A percentile compares a stretch with the other conserved stretches of the same genome.
phyloP scores from a whole-genome alignment of 2,797 vertebrate species.

The Sebastes hubbsi region DNA sequence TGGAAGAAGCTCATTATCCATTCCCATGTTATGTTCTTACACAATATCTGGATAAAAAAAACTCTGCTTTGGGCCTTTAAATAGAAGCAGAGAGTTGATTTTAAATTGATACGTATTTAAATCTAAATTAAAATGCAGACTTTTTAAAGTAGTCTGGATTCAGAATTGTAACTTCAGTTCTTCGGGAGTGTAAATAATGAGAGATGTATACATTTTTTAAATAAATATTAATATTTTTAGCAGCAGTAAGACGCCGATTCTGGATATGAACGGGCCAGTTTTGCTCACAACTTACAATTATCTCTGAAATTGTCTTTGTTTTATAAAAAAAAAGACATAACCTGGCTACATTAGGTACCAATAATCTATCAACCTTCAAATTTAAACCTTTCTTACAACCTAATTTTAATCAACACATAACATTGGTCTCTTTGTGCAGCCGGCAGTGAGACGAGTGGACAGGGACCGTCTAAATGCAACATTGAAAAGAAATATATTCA shows the following conservation, averaged over 20 bases:
- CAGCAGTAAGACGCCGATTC: neutral
- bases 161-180: neutral
- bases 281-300: neutral
- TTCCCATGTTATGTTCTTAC: neutral
- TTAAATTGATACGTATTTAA: neutral
- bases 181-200: neutral
- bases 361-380: neutral
- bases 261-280: neutral
- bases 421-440: too few relatives aligned
- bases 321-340: neutral
- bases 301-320: neutral
- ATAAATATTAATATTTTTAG: neutral
- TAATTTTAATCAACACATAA: too few relatives aligned
- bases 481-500: too few relatives aligned
- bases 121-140: constrained; percentile 1
- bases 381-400: too few relatives aligned
- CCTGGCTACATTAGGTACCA: neutral
- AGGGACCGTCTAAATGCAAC: too few relatives aligned
- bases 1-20: constrained; percentile 21
- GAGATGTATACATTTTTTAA: neutral
- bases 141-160: neutral
- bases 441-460: too few relatives aligned
- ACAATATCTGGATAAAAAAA: neutral
- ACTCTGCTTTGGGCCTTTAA: neutral
- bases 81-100: neutral